phyloP scores from a whole-genome alignment of 2,113 vertebrate species.

The Ibidorhyncha struthersii region DNA sequence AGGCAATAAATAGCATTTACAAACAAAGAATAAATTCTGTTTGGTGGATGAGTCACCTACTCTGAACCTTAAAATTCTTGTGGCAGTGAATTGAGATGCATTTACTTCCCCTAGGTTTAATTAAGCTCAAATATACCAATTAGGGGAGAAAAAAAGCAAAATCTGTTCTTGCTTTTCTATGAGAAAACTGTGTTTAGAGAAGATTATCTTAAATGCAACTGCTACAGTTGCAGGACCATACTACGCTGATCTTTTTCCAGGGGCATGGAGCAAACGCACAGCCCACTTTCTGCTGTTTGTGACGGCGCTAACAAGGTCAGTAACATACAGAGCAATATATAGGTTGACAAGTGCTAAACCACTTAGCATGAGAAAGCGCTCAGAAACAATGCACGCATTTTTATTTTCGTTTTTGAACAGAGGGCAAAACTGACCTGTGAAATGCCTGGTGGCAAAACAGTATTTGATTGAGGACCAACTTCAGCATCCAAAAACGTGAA shows the following conservation, averaged over 20 bases:
- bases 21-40: slow-evolving; percentile 59
- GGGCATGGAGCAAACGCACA: background rate
- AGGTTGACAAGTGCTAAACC: slow-evolving; percentile 16
- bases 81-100: slow-evolving; percentile 44
- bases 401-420: slow-evolving; percentile 8
- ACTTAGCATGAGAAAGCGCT: background rate
- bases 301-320: background rate
- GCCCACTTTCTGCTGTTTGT: background rate
- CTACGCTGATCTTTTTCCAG: background rate
- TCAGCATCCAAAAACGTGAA: background rate
- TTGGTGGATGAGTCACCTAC: slow-evolving; percentile 46
- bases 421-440: background rate
- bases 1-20: slow-evolving; percentile 61
- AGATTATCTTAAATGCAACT: background rate
- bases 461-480: background rate
- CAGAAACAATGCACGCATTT: background rate
- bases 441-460: background rate
- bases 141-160: background rate
- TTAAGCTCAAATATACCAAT: slow-evolving; percentile 2
- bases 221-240: background rate
- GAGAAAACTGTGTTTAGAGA: background rate
- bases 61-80: slow-evolving; percentile 23
- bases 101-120: slow-evolving; percentile 37
- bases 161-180: background rate
- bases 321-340: background rate